A percentile compares a stretch with the other conserved stretches of the same genome.
Conservation (phyloP, 2,113 vertebrate genomes). For the Poicephalus meyeri region DNA sequence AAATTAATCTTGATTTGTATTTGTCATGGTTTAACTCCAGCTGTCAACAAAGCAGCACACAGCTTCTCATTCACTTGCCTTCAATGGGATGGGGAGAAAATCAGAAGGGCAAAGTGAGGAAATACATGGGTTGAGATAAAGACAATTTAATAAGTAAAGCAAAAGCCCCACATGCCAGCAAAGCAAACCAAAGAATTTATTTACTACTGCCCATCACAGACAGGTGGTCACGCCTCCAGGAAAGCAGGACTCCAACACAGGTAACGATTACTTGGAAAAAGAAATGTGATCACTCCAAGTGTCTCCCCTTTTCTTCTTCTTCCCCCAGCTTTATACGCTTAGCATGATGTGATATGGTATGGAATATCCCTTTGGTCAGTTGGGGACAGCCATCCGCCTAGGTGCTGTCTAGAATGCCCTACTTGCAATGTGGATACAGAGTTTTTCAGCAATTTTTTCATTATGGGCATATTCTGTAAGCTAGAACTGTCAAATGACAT, state of each 20-base stretch:
- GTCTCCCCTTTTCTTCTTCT: not conserved
- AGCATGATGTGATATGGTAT: not conserved
- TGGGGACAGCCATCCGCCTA: not conserved
- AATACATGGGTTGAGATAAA: not conserved
- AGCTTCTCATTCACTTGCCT: fast-evolving
- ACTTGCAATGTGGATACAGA: not conserved
- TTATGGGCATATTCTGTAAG: not conserved
- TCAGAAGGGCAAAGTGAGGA: not conserved
- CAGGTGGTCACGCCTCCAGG: not conserved
- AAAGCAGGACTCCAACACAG: fast-evolving
- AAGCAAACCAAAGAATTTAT: not conserved
- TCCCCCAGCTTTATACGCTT: not conserved
- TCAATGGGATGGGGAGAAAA: not conserved
- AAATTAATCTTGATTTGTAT: not conserved
- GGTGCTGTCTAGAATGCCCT: not conserved
- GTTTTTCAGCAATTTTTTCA: not conserved
- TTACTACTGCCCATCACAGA: not conserved
- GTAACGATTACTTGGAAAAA: fast-evolving
- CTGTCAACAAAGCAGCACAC: not conserved
- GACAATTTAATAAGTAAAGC: not conserved
- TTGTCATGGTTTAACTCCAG: not conserved
- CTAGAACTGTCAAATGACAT: not conserved
- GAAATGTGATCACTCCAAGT: not conserved
- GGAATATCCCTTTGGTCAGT: not conserved
- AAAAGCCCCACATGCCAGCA: not conserved